Percentiles rank a stretch among this genome's conserved stretches.
Conservation (phyloP, 2,888 invertebrate species). For the Pheosia gnoma region DNA sequence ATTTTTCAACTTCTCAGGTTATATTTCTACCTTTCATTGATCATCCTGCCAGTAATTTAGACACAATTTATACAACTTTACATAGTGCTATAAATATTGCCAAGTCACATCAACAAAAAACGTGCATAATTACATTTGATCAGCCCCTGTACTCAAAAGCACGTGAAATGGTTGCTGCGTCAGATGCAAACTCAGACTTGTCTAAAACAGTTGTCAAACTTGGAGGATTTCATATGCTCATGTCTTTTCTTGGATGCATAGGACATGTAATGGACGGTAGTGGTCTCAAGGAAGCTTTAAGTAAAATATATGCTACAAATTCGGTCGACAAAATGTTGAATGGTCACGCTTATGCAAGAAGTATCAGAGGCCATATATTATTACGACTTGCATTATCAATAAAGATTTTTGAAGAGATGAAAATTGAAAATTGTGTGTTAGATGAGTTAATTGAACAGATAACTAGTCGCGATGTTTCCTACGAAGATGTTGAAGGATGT, state of each 20-base stretch:
- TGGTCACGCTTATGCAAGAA: conserved; percentile 49
- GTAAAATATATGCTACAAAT: conserved; percentile 37
- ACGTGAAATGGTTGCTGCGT: conserved; percentile 41
- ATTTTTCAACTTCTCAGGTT: conserved; percentile 40
- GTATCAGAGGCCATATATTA: conserved; percentile 47
- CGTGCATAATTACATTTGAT: conserved; percentile 47
- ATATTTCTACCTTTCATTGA: conserved; percentile 51
- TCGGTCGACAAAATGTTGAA: conserved; percentile 50
- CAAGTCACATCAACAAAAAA: conserved; percentile 19
- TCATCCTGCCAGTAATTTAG: conserved; percentile 43
- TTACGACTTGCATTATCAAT: conserved; percentile 30
- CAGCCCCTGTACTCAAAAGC: conserved; percentile 52
- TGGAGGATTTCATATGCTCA: conserved; percentile 56
- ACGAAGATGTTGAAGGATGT: conserved; percentile 45
- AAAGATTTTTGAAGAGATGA: conserved; percentile 41
- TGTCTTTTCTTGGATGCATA: conserved; percentile 44
- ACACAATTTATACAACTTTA: conserved; percentile 47
- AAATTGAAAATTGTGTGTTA: conserved; percentile 35
- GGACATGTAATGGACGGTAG: conserved; percentile 55
- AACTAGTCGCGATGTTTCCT: conserved; percentile 36
- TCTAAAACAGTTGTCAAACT: conserved; percentile 40
- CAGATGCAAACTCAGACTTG: conserved; percentile 23
- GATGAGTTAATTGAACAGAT: conserved; percentile 41
- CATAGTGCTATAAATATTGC: conserved; percentile 26
- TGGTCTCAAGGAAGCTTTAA: conserved; percentile 33